These are phyloP conservation scores for Porites lobata DNA, from an alignment of 92 coral and sea anemone species.

Conservation along the genomic window DNA sequence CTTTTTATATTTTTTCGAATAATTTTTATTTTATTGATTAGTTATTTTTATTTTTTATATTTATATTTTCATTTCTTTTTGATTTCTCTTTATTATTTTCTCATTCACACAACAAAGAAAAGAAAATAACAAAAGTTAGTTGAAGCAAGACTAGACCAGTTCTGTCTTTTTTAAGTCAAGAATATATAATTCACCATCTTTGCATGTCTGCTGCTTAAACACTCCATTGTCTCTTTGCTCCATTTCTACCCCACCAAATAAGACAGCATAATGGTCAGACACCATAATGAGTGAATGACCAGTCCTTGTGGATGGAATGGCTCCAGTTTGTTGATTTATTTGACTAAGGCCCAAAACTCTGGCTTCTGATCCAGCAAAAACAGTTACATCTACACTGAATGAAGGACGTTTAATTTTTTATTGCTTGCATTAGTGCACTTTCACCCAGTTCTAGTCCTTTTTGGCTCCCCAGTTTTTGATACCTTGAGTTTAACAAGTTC, in stretches of 20 bases:
- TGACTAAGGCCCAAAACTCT: neutral
- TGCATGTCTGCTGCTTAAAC: constrained; percentile 33
- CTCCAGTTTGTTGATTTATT: constrained; percentile 3
- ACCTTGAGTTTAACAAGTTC: constrained; percentile 24
- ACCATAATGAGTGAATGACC: constrained; percentile 41
- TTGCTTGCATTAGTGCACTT: neutral
- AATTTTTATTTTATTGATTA: no score
- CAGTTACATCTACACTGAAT: constrained; percentile 26
- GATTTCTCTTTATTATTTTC: no score
- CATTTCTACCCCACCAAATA: constrained; percentile 37
- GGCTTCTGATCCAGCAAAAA: constrained; percentile 34
- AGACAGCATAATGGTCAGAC: neutral
- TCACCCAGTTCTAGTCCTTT: neutral
- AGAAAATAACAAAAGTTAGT: no score
- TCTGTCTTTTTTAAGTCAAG: neutral
- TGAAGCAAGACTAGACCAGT: no score
- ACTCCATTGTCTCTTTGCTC: constrained; percentile 44
- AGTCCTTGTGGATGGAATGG: constrained; percentile 42
- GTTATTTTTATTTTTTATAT: no score
- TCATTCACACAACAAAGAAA: no score
- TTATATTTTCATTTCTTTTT: no score
- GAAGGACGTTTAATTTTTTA: constrained; percentile 8
- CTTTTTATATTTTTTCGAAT: no score
- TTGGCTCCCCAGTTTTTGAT: constrained; percentile 6
- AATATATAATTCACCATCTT: constrained; percentile 38